These are phyloP conservation scores for Magallana nippona DNA, from an alignment of 2,888 invertebrate genomes.

Conservation along the genomic window DNA sequence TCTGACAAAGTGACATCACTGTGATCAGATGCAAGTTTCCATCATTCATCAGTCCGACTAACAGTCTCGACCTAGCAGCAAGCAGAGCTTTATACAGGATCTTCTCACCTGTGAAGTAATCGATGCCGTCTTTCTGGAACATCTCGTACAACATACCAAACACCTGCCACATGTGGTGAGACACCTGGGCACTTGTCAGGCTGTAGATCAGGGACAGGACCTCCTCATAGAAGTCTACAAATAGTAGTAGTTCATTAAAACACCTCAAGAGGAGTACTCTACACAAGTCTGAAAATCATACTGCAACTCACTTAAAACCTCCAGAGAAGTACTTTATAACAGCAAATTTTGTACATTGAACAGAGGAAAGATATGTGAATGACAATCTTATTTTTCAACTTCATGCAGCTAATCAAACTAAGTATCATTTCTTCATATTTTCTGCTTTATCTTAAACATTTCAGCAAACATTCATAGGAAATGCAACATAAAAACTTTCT, in stretches of 20 bases:
- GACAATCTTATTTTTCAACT: too few relatives aligned
- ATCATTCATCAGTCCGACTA: slow-evolving; percentile 39
- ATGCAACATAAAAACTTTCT: slow-evolving; percentile 64
- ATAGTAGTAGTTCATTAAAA: neutral
- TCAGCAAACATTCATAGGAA: neutral
- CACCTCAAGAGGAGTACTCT: neutral
- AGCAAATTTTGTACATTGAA: too few relatives aligned
- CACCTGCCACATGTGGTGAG: slow-evolving; percentile 97
- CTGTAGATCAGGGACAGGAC: slow-evolving; percentile 95
- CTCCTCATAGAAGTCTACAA: slow-evolving; percentile 96
- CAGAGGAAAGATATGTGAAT: too few relatives aligned
- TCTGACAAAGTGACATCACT: slow-evolving; percentile 32
- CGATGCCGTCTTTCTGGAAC: slow-evolving; percentile 95
- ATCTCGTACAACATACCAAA: slow-evolving; percentile 86
- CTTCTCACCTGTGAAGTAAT: slow-evolving; percentile 87
- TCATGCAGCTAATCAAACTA: too few relatives aligned
- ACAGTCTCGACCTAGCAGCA: neutral
- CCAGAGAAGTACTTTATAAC: too few relatives aligned
- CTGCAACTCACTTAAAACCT: too few relatives aligned
- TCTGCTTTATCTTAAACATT: too few relatives aligned
- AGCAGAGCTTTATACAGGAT: too few relatives aligned
- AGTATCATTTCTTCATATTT: too few relatives aligned
- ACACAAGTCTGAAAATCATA: neutral
- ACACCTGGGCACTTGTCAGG: slow-evolving; percentile 92
- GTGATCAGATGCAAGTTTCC: slow-evolving; percentile 18